Base-by-base conservation (phyloP, 2,113 vertebrate genomes). In the Casuarius casuarius region DNA sequence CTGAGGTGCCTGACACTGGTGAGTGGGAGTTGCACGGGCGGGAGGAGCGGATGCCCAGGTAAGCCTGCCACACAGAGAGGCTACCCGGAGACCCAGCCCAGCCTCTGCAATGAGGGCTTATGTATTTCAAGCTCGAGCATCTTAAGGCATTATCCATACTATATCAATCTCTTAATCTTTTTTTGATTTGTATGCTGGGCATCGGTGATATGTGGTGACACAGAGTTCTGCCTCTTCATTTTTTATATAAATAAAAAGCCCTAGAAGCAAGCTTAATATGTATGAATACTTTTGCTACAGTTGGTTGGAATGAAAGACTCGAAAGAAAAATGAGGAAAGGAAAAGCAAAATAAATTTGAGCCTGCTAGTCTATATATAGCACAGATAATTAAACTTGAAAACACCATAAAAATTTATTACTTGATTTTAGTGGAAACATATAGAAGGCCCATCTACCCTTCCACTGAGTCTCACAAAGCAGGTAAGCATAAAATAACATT, bases 41-140 rank as follows among this genome's bases (percentile, higher is more conserved):
- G 56, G 74, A 67, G 70, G 42, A 68, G 52, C 40, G 31, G 76
- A 46, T 83, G 73, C 73, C 9, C 68, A 66, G 80, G 42, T 94
- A 83, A 93, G 59, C 63, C 79, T 77, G 49, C 42, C 3, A 3
- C 26, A 12, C 3, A 28, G 31, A 51, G 72, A 62, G 87, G 90
- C 56, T 71, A 87, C 77, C 31, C 52, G 46, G 16, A 67, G 77
- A 59, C 9, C 42, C 81, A 84, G 81, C 65, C 40, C 6, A 78
- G 31, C 26, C 66, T 77, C 77, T 84, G 84, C 17, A 71, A 23
- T 10, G 49, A 94, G 73, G 46, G 61, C 42, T 84, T 84, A 48
- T 25, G 48, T 40, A 75, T 94, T 94, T 84, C 61, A 67, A 82
- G 68, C 56, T 81, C 81, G 61, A 95, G 87, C 91, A 89, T 54